Evolutionary conservation across 2,888 invertebrate genomes (phyloP), one percentile per base, ranked within the genome.

Genomic region (Boloria selene): DNA sequence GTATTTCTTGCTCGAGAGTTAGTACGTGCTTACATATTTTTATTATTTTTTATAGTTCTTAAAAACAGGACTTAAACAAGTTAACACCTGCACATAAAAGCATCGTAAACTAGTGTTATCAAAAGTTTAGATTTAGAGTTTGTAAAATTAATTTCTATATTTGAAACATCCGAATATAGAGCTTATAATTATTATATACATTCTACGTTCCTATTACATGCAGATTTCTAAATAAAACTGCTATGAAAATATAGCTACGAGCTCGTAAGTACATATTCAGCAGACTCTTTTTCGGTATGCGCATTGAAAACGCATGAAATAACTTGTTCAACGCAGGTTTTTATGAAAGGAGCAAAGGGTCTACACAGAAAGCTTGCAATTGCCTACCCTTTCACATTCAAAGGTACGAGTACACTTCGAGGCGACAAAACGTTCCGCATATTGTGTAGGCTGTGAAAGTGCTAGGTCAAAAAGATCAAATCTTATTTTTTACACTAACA

Each of bases 261-360:
- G n/a, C n/a, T n/a, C n/a, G n/a, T n/a, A 49, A 17, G n/a, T 50
- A 31, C 14, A 22, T 56, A 26, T 22, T 31, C 49, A 16, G 18
- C 44, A 42, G n/a, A 55, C 44, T 63, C 44, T 56, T 54, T 53
- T 59, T 47, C 42, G 52, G 53, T 67, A 16, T 47, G 18, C 63
- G 66, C 66, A 63, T 67, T 61, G 65, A 65, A 65, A 65, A 61
- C 65, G 56, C 47, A 61, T 66, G 61, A 62, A 67, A 58, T 59
- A 63, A 58, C 63, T 58, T 18, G 47, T 62, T 66, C 56, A 58
- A 56, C 47, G 45, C 47, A 56, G 56, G 45, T n/a, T 44, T 26
- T 51, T 61, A 58, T 63, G 49, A 58, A 67, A 63, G 66, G 58
- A 58, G 62, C 44, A 47, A 58, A 63, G 47, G 63, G 58, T 51